Base-by-base conservation (phyloP, 2,113 vertebrate genomes). In the Panthera uncia region DNA sequence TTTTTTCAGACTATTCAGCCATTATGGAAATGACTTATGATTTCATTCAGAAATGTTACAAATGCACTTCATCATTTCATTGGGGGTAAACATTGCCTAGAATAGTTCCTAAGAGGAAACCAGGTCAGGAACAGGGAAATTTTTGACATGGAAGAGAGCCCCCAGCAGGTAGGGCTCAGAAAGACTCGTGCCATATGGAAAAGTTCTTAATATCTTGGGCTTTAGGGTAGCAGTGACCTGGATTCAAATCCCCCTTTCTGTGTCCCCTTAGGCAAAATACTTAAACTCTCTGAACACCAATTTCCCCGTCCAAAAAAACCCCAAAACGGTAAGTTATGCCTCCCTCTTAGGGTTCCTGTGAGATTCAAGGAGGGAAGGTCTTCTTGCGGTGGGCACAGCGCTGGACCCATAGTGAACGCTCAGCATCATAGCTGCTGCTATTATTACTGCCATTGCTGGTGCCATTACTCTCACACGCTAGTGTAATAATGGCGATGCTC, bases 1-100 rank as follows among this genome's bases (percentile, higher is more conserved):
- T 48, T 80, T 91, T 82, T 80, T 57, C 76, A 93, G 76, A 91
- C 82, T 85, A 19, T 80, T 93, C 95, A 92, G 73, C 89, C 68
- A 63, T 95, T 85, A 76, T 38, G 83, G 92, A 93, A 97, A 91
- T 91, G 79, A 93, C 38, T 93, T 86, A 71, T 4, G 52, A 73
- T 95, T 97, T 95, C 68, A 91, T 95, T 98, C 78, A 95, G 85
- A 89, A 96, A 85, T 78, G 13, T 65, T 92, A 31, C 36, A 93
- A 52, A 94, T 82, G 48, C 25, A 52, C 13, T 88, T 48, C 15
- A 48, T 94, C 23, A 0, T 83, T 66, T 88, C 36, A 27, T 3
- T 74, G 66, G 29, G 29, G 50, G 18, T 87, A 93, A 73, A 55
- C 69, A 45, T 71, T 48, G 23, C 76, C 82, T 69, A 57, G 19